Conservation (phyloP, 1,140 invertebrate species). For the Apis florea region DNA sequence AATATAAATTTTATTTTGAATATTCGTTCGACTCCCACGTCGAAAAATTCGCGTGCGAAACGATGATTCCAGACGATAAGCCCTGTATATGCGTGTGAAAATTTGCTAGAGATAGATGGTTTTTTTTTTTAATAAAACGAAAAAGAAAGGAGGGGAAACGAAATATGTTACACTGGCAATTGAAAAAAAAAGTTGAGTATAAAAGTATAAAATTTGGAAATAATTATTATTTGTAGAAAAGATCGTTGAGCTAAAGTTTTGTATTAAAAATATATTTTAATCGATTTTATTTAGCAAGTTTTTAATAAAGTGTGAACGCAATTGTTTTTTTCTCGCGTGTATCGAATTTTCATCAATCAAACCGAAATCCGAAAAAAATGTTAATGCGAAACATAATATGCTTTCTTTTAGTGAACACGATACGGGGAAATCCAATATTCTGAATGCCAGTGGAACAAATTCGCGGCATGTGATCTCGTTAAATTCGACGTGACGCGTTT, state of each 20-base stretch:
- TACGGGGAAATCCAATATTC: background rate
- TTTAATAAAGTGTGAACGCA: background rate
- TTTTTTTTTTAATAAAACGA: background rate
- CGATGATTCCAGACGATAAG: no score
- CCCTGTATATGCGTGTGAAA: no score
- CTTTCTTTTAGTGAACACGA: conserved; percentile 15
- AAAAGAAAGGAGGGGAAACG: background rate
- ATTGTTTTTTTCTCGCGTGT: background rate
- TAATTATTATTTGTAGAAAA: no score
- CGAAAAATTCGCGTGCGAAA: background rate
- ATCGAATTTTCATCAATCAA: background rate
- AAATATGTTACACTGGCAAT: no score
- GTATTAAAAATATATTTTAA: background rate
- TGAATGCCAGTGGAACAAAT: background rate
- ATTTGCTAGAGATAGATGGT: no score
- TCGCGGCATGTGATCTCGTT: background rate
- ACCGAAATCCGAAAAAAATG: background rate
- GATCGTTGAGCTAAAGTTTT: no score
- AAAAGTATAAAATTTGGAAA: no score
- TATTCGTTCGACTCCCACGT: no score
- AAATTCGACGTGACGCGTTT: conserved; percentile 1
- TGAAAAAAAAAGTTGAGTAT: no score
- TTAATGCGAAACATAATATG: conserved; percentile 23
- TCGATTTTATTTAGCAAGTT: background rate
- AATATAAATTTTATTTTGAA: background rate